Evolutionary conservation across 2,888 invertebrate genomes (phyloP), one percentile per base, ranked within the genome.

Genomic region (Invenusta paracnida): DNA sequence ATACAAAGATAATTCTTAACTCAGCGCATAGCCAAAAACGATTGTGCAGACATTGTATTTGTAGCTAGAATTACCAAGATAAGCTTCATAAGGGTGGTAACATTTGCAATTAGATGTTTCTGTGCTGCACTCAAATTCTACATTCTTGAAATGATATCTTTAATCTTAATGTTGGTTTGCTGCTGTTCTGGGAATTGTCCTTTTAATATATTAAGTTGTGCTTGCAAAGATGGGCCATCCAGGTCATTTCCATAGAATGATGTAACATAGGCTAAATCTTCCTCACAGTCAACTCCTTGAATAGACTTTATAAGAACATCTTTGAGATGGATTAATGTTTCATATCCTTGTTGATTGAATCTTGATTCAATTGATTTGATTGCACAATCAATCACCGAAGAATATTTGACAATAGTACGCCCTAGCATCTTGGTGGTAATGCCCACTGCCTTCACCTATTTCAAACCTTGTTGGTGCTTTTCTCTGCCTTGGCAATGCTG

Each of bases 151-250:
- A 73, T 73, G 11, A 73, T 73, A 13, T 73, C 25, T 73, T 73
- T 5, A 73, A 73, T 73, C 27, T 13, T 23, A 73, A 73, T 73
- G 27, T 73, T 13, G 27, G 73, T 73, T 73, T 73, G 73, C 27
- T 73, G 73, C 27, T 73, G 73, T 73, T 73, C 73, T n/a, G 73
- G 23, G 73, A 73, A 73, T 73, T 73, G 73, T 23, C 73, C 73
- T 73, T 73, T 73, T 73, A 73, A 73, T 73, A 73, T 23, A 73
- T 73, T 73, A 73, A 73, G 73, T 73, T 73, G 73, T 73, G 73
- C 73, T 73, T 73, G 73, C 27, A 73, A 73, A n/a, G 73, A 73
- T 73, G 73, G 73, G 27, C 73, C 73, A 73, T 73, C 73, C 17
- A 73, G 73, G 73, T 73, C 73, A 73, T 73, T 73, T 73, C 73